Conservation (phyloP, 2,797 vertebrate genomes). For the Cetoscarus ocellatus region DNA sequence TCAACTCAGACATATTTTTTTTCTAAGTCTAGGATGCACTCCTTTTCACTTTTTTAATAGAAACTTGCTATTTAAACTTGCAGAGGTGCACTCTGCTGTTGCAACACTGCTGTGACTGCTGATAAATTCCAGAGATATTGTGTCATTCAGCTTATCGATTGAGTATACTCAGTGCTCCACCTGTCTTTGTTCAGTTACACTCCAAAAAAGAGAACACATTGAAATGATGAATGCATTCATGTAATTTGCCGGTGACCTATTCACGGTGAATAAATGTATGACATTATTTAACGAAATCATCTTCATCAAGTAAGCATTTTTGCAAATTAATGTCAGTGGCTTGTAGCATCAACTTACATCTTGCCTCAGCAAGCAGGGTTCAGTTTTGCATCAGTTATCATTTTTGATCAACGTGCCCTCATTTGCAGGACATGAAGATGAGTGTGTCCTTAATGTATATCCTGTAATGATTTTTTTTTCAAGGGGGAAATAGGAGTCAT, state of each 20-base stretch:
- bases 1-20: too few relatives aligned
- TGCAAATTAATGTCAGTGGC: slow-evolving; percentile 74
- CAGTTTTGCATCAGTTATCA: slow-evolving; percentile 65
- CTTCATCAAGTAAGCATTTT: slow-evolving; percentile 74
- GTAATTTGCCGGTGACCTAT: slow-evolving; percentile 67
- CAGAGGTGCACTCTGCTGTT: slow-evolving; percentile 47
- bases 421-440: slow-evolving; percentile 37
- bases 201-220: slow-evolving; percentile 39
- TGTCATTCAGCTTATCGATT: slow-evolving; percentile 47
- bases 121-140: slow-evolving; percentile 33
- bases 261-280: slow-evolving; percentile 69
- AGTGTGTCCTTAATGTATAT: too few relatives aligned
- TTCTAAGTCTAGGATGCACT: too few relatives aligned
- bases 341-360: slow-evolving; percentile 53
- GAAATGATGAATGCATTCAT: slow-evolving; percentile 69
- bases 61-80: slow-evolving; percentile 15
- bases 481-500: too few relatives aligned
- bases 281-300: slow-evolving; percentile 71
- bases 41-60: too few relatives aligned
- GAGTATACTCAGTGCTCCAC: slow-evolving; percentile 19
- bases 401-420: slow-evolving; percentile 55
- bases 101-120: slow-evolving; percentile 35
- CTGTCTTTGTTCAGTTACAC: slow-evolving; percentile 47
- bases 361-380: slow-evolving; percentile 62
- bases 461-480: too few relatives aligned